Percentiles rank a stretch among this genome's conserved stretches.
phyloP scores from a whole-genome alignment of 2,113 vertebrate genomes.

The Pseudorhombus dupliciocellatus region DNA sequence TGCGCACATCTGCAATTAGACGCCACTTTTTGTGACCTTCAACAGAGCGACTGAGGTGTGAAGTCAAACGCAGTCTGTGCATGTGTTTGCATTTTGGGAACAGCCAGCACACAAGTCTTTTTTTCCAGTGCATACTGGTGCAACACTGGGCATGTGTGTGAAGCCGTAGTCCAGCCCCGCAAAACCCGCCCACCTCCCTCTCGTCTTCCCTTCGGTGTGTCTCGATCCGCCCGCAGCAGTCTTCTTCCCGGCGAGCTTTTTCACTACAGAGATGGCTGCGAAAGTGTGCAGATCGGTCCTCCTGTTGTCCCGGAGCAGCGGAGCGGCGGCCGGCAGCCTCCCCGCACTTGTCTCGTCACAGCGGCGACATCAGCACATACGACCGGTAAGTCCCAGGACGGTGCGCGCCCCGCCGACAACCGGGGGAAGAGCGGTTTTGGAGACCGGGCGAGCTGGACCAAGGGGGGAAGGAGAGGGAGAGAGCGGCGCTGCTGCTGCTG shows the following conservation, averaged over 20 bases:
- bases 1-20: neutral
- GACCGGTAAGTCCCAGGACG: conserved; percentile 82
- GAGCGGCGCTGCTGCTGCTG: conserved; percentile 16
- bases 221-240: conserved; percentile 83
- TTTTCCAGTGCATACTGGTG: conserved; percentile 53
- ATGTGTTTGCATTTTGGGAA: neutral
- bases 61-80: neutral
- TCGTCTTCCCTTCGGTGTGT: conserved; percentile 72
- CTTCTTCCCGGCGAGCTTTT: conserved; percentile 76
- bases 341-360: conserved; percentile 80
- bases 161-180: conserved; percentile 77
- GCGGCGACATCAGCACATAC: conserved; percentile 77
- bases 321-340: conserved; percentile 77
- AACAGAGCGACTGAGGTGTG: neutral
- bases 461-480: neutral
- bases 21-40: neutral
- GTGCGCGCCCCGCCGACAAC: conserved; percentile 9
- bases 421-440: conserved; percentile 25
- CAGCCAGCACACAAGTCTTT: neutral
- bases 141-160: conserved; percentile 75
- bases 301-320: conserved; percentile 83
- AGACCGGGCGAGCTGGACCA: conserved; percentile 54
- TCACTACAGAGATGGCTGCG: conserved; percentile 85
- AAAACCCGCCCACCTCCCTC: conserved; percentile 76
- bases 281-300: conserved; percentile 85